Evolutionary conservation across 2,888 invertebrate species (phyloP).

Genomic region (Callyntrura guangdongensis): DNA sequence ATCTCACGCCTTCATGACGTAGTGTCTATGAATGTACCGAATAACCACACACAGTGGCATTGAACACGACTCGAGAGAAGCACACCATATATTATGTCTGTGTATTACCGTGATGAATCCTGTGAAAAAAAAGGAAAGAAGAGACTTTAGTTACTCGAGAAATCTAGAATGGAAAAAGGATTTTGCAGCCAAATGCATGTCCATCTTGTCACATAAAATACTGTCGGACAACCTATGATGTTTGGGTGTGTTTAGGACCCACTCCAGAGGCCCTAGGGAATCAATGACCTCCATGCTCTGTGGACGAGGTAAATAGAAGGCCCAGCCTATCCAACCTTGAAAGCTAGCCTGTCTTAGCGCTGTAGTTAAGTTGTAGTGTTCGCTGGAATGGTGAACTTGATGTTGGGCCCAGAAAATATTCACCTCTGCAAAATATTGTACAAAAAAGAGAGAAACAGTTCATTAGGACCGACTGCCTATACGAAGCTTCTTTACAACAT

Average conservation of each 20-base stretch:
- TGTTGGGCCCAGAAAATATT: constrained; percentile 86
- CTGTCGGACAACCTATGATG: constrained; percentile 89
- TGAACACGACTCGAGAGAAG: neutral
- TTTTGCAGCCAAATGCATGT: neutral
- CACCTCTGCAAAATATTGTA: constrained; percentile 83
- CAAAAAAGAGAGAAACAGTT: neutral
- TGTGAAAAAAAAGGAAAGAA: constrained; percentile 47
- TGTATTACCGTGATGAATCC: constrained; percentile 55
- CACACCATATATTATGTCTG: constrained; percentile 35
- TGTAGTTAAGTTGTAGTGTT: constrained; percentile 95
- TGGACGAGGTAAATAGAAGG: constrained; percentile 88
- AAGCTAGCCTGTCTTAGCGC: constrained; percentile 93
- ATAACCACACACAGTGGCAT: constrained; percentile 3
- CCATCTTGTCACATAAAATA: neutral
- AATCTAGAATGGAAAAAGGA: neutral
- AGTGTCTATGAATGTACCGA: neutral
- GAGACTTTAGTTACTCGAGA: neutral
- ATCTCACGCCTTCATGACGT: neutral
- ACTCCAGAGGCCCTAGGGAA: constrained; percentile 94
- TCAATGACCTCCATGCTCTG: constrained; percentile 92
- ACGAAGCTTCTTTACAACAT: neutral
- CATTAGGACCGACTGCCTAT: too few relatives aligned
- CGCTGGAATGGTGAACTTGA: constrained; percentile 93
- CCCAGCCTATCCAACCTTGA: constrained; percentile 92
- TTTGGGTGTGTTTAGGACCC: constrained; percentile 94